Evolutionary conservation across 2,113 vertebrate genomes (phyloP).

Genomic region (Pantherophis guttatus): DNA sequence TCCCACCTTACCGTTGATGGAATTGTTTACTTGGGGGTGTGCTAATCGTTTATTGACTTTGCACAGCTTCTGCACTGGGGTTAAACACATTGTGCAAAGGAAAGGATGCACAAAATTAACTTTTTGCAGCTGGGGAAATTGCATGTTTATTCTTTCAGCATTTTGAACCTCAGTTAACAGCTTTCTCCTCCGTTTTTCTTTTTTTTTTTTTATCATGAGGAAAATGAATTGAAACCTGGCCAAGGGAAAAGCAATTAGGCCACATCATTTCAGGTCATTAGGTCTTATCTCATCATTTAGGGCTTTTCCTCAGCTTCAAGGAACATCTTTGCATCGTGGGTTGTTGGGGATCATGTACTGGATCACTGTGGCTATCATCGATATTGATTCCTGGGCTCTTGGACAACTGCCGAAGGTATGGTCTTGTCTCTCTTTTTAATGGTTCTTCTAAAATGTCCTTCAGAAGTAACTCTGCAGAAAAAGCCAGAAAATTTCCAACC

Average conservation of each 20-base stretch:
- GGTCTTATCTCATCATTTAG: not conserved
- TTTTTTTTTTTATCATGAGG: no score
- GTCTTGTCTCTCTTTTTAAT: not conserved
- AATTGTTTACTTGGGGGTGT: conserved; percentile 43
- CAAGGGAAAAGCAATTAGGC: not conserved
- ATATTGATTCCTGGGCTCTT: not conserved
- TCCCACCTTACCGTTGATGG: conserved; percentile 40
- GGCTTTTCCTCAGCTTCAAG: not conserved
- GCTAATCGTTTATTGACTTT: conserved; percentile 58
- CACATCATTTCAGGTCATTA: not conserved
- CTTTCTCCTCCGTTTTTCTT: not conserved
- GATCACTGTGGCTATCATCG: not conserved
- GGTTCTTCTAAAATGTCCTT: not conserved
- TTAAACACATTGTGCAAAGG: conserved; percentile 38
- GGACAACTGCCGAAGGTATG: not conserved
- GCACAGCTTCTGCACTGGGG: conserved; percentile 27
- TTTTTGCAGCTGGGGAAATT: not conserved
- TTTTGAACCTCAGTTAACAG: not conserved
- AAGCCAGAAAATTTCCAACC: not conserved
- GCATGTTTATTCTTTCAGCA: not conserved
- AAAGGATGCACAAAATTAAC: not conserved
- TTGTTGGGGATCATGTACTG: not conserved
- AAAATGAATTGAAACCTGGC: not conserved
- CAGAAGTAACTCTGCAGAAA: not conserved
- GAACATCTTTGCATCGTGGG: not conserved